Conservation (phyloP, 2,113 vertebrate species). For the Phaetusa simplex region DNA sequence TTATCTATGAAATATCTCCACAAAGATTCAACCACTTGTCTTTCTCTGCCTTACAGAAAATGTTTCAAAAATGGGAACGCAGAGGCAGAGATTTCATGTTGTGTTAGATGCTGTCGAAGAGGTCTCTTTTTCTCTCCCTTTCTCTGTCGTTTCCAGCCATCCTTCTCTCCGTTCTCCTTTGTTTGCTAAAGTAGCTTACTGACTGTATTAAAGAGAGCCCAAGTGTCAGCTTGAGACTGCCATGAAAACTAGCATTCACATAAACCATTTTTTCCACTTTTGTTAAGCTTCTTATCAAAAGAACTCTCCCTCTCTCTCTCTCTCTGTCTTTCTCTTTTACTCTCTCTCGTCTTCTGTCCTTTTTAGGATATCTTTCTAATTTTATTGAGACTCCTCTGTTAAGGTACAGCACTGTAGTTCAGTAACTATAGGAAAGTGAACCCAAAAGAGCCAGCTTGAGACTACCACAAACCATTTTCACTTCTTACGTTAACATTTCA, state of each 20-base stretch:
- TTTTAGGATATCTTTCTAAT: conserved; percentile 81
- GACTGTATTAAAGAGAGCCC: conserved; percentile 72
- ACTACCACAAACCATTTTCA: conserved; percentile 80
- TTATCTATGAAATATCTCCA: conserved; percentile 25
- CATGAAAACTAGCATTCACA: conserved; percentile 77
- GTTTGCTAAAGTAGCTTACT: conserved; percentile 76
- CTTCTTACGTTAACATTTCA: conserved; percentile 84
- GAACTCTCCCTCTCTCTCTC: conserved; percentile 29
- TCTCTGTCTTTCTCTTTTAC: conserved; percentile 10
- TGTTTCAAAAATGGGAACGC: background rate
- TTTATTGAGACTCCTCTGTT: conserved; percentile 79
- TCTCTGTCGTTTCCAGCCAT: conserved; percentile 67
- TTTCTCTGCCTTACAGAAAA: conserved; percentile 9
- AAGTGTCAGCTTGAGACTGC: conserved; percentile 70
- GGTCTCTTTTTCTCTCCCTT: conserved; percentile 18
- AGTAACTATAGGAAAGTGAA: conserved; percentile 79
- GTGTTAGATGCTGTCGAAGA: conserved; percentile 57
- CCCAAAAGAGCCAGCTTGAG: conserved; percentile 79
- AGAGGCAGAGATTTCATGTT: conserved; percentile 31
- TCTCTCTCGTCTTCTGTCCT: conserved; percentile 69
- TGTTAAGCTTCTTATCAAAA: conserved; percentile 79
- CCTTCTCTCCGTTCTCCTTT: conserved; percentile 63
- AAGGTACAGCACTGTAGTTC: conserved; percentile 78
- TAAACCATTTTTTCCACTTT: conserved; percentile 77
- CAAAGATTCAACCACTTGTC: background rate